Evolutionary conservation across 2,113 vertebrate species (phyloP), one percentile per base, ranked within the genome.

Genomic region (Cromileptes altivelis): DNA sequence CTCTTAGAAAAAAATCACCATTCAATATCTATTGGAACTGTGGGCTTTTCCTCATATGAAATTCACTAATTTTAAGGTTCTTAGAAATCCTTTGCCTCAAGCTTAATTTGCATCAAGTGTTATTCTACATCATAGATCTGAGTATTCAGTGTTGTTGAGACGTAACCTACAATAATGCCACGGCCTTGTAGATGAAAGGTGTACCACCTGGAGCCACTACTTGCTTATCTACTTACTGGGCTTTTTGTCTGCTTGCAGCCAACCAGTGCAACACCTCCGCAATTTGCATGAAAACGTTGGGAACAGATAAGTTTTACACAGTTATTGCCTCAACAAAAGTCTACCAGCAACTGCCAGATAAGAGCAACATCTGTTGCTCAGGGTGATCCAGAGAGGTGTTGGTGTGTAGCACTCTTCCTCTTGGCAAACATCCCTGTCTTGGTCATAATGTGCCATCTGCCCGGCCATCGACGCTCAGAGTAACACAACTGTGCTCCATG

Each of bases 281-380:
- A 12, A 89, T 93, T 89, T 92, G 87, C 91, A 91, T 91, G 86
- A 75, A 87, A 90, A 87, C 47, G 42, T 88, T 88, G 40, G 19
- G 23, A 72, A 40, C 60, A 58, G 88, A 90, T 93, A 82, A 13
- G 85, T 83, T 82, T 70, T 78, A 77, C 56, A 80, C 78, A 57
- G 82, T 90, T 92, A 87, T 80, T 86, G 72, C 80, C 82, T 70
- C 70, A 91, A 85, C 89, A 85, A 79, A 87, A 87, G 62, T 81
- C 25, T 63, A 17, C 71, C 75, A 86, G 80, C 68, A 65, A 47
- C 62, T 37, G 5, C 47, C 70, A 86, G 91, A 93, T 94, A 94
- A 90, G 68, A 81, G 74, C 73, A 86, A 85, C 90, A 90, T 94
- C 89, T 93, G 93, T 81, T 92, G 77, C 64, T 86, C 67, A 27